Base-by-base conservation (phyloP, 1,140 invertebrate species). In the Doryteuthis pealeii region DNA sequence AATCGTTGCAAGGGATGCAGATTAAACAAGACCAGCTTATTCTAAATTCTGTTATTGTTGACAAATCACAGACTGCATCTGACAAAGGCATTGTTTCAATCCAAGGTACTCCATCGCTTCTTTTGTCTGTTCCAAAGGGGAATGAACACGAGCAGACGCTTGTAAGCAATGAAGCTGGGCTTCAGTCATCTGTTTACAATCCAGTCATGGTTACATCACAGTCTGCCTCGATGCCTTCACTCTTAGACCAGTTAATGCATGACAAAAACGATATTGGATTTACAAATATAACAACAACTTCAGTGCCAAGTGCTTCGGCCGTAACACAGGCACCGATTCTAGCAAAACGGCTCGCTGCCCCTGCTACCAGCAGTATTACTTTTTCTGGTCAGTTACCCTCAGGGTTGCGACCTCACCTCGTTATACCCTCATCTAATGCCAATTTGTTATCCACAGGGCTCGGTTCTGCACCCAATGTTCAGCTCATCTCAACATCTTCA, bases 21-120 rank as follows among this genome's bases (percentile, higher is more conserved):
- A 62, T 62, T 22, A 62, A 62, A 62, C 54, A 62, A 62, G 54
- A 62, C 54, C 54, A 62, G 26, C 54, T 62, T 62, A 62, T 62
- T 62, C 18, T 62, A 6, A 62, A 62, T 62, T 62, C 54, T 14
- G 18, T 62, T n/a, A 62, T 62, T 62, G 54, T 62, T 62, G 6
- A 62, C 18, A 62, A 62, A 28, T 62, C 54, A 62, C 54, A 62
- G 54, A 62, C 54, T 6, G 2, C 54, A 62, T n/a, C 54, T 6
- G 54, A 62, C 2, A 62, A 62, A 62, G 5, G 26, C 26, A 28
- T 62, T 6, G 26, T 28, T n/a, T 62, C 54, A 8, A 14, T 62
- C 18, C 54, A 62, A 62, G 54, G 54, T 28, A n/a, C 54, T n/a
- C 54, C 18, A 28, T 28, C 54, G 18, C 26, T 62, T n/a, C 54